Evolutionary conservation across 2,888 invertebrate species (phyloP).

Genomic region (Alviniconcha strummeri): DNA sequence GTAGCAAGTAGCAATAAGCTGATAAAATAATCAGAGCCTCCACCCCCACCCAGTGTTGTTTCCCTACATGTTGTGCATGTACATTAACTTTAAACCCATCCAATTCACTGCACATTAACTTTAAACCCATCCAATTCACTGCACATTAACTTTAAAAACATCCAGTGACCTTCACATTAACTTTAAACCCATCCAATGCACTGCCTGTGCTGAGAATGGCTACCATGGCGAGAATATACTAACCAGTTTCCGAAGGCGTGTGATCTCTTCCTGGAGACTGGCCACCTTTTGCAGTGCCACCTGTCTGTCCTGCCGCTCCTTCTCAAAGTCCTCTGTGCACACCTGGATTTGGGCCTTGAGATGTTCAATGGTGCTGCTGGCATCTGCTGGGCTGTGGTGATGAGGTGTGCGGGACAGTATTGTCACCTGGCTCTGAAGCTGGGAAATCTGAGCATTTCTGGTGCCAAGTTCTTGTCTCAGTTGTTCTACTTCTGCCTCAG

Average conservation of each 20-base stretch:
- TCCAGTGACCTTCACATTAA: too few species aligned
- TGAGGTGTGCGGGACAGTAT: constrained; percentile 38
- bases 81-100: too few species aligned
- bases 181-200: too few species aligned
- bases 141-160: too few species aligned
- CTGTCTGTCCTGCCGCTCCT: constrained; percentile 62
- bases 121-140: too few species aligned
- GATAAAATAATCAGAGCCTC: too few species aligned
- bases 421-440: constrained; percentile 35
- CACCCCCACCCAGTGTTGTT: too few species aligned
- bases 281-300: constrained; percentile 55
- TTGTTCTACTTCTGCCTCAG: constrained; percentile 21
- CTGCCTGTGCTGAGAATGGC: too few species aligned
- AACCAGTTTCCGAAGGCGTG: constrained; percentile 52
- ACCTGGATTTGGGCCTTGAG: constrained; percentile 65
- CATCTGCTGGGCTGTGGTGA: constrained; percentile 32
- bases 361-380: constrained; percentile 49
- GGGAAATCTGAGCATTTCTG: constrained; percentile 29
- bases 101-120: too few species aligned
- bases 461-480: constrained; percentile 20
- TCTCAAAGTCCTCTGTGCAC: constrained; percentile 67
- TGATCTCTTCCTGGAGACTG: constrained; percentile 49
- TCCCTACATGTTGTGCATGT: too few species aligned
- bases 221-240: neutral
- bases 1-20: too few species aligned